phyloP scores from a whole-genome alignment of 1,140 invertebrate genomes.

The Anastrepha ludens region DNA sequence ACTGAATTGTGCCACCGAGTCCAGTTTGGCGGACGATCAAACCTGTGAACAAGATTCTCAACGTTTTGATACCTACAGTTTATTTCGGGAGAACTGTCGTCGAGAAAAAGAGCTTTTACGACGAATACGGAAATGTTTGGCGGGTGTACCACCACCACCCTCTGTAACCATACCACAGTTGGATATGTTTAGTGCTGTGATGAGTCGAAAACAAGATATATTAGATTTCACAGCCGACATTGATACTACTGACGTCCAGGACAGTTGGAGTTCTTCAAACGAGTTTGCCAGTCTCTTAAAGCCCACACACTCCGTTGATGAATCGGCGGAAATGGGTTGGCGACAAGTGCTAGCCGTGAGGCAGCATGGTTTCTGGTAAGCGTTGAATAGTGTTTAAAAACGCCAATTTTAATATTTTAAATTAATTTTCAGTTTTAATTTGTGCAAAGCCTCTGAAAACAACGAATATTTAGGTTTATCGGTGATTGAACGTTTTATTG shows the following conservation, averaged over 20 bases:
- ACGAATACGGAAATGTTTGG: conserved; percentile 71
- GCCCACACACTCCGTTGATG: conserved; percentile 68
- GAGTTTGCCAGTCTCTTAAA: conserved; percentile 61
- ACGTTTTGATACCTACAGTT: conserved; percentile 59
- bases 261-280: neutral
- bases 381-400: neutral
- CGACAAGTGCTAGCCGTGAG: conserved; percentile 75
- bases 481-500: conserved; percentile 78
- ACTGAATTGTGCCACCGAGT: conserved; percentile 62
- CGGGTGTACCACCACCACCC: conserved; percentile 79
- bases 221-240: conserved; percentile 61
- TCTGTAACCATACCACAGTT: conserved; percentile 77
- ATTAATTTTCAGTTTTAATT: conserved; percentile 76
- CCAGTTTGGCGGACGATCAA: conserved; percentile 70
- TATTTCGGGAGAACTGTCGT: conserved; percentile 68
- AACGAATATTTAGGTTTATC: conserved; percentile 78
- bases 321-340: conserved; percentile 73
- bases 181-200: conserved; percentile 73
- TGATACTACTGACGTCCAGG: neutral
- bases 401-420: neutral
- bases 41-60: conserved; percentile 58
- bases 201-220: conserved; percentile 75
- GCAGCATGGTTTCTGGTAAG: conserved; percentile 77
- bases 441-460: conserved; percentile 77
- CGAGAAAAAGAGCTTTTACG: conserved; percentile 66